A percentile compares a stretch with the other conserved stretches of the same genome.
Conservation (phyloP, 2,113 vertebrate species). For the Nycticorax nycticorax region DNA sequence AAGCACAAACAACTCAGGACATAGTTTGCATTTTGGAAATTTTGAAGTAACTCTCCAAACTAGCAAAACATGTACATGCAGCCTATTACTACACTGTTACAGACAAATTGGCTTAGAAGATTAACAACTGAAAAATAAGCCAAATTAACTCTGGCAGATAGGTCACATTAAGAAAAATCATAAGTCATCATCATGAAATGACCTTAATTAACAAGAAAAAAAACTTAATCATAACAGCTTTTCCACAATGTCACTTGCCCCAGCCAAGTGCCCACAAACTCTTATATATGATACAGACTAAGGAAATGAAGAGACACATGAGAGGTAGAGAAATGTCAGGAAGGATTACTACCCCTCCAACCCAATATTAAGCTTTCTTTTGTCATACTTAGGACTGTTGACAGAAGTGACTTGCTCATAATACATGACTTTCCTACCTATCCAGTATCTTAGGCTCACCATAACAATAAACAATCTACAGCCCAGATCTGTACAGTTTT, state of each 20-base stretch:
- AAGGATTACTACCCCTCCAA: neutral
- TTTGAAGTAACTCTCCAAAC: neutral
- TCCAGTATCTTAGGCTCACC: neutral
- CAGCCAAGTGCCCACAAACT: neutral
- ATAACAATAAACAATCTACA: neutral
- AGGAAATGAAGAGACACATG: neutral
- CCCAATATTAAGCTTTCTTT: neutral
- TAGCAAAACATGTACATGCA: neutral
- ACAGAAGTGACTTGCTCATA: neutral
- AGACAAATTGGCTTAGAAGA: neutral
- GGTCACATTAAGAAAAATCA: neutral
- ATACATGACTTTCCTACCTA: neutral
- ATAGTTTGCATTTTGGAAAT: neutral
- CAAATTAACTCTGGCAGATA: neutral
- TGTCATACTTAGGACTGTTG: neutral
- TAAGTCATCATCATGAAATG: neutral
- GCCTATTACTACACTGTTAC: neutral
- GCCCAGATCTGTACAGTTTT: neutral
- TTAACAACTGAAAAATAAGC: neutral
- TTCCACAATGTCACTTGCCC: neutral
- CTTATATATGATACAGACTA: neutral
- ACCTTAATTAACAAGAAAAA: neutral
- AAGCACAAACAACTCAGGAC: neutral
- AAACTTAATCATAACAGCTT: neutral
- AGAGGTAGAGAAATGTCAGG: neutral